phyloP scores from a whole-genome alignment of 2,888 invertebrate species.

The Chouioia cunea region DNA sequence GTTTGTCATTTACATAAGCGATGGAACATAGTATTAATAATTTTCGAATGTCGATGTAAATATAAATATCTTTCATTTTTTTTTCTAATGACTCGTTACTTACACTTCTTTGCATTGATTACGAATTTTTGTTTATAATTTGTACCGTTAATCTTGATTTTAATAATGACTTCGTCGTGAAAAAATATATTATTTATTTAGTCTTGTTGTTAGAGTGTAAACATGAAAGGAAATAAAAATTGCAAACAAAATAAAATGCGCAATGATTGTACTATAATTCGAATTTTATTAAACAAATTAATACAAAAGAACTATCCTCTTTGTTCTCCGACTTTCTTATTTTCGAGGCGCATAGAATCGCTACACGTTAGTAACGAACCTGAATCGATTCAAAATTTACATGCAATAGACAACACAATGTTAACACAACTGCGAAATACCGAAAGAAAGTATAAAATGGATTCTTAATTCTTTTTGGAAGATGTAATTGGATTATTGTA shows the following conservation, averaged over 20 bases:
- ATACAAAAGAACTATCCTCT: constrained; percentile 61
- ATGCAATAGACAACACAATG: no score
- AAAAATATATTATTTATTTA: constrained; percentile 9
- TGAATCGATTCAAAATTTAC: no score
- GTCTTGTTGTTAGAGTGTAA: no score
- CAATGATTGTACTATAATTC: constrained; percentile 64
- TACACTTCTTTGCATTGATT: no score
- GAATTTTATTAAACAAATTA: constrained; percentile 67
- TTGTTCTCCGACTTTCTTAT: constrained; percentile 37
- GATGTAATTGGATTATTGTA: no score
- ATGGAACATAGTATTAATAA: constrained; percentile 21
- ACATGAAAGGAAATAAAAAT: constrained; percentile 7
- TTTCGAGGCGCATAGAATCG: constrained; percentile 36
- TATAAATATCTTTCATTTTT: constrained; percentile 19
- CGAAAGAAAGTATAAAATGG: no score
- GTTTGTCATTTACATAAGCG: constrained; percentile 24
- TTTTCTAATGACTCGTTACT: neutral
- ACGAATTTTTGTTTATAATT: no score
- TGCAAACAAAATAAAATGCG: constrained; percentile 46
- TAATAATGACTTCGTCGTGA: neutral
- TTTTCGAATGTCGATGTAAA: constrained; percentile 7
- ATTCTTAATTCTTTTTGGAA: no score
- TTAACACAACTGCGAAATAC: no score
- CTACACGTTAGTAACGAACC: constrained; percentile 15
- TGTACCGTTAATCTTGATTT: no score